A percentile compares a stretch with the other conserved stretches of the same genome.
phyloP scores from a whole-genome alignment of 1,140 invertebrate genomes.

The Notospermus geniculatus region DNA sequence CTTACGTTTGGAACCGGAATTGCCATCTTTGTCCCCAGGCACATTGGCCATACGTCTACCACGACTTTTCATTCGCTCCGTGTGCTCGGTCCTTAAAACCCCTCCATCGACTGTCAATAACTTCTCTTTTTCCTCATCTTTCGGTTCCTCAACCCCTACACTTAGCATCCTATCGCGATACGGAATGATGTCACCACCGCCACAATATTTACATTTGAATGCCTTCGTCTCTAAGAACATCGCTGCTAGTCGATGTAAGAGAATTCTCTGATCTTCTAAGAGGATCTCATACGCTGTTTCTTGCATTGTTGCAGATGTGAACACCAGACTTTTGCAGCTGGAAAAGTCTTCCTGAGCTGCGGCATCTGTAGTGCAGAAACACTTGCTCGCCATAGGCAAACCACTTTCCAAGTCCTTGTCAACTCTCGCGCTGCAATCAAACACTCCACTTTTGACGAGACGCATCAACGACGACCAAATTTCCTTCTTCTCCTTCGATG shows the following conservation, averaged over 20 bases:
- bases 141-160: no score
- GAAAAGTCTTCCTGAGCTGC: not conserved
- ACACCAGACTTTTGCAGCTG: constrained; percentile 27
- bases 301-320: constrained; percentile 29
- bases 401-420: not conserved
- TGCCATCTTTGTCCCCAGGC: no score
- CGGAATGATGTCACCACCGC: not conserved
- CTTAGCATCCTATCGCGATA: no score
- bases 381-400: not conserved
- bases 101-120: no score
- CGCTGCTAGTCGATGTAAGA: constrained; percentile 33
- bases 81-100: no score
- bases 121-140: no score
- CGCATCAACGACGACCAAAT: constrained; percentile 17
- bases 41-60: no score
- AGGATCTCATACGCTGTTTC: constrained; percentile 36
- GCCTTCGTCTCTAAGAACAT: constrained; percentile 31
- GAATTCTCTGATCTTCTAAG: constrained; percentile 32
- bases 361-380: not conserved
- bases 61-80: no score
- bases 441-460: constrained; percentile 29
- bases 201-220: constrained; percentile 17
- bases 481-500: no score
- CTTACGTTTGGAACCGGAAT: no score
- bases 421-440: constrained; percentile 25